A percentile compares a stretch with the other conserved stretches of the same genome.
phyloP scores from a whole-genome alignment of 1,140 invertebrate genomes.

The Neomicropteryx cornuta region DNA sequence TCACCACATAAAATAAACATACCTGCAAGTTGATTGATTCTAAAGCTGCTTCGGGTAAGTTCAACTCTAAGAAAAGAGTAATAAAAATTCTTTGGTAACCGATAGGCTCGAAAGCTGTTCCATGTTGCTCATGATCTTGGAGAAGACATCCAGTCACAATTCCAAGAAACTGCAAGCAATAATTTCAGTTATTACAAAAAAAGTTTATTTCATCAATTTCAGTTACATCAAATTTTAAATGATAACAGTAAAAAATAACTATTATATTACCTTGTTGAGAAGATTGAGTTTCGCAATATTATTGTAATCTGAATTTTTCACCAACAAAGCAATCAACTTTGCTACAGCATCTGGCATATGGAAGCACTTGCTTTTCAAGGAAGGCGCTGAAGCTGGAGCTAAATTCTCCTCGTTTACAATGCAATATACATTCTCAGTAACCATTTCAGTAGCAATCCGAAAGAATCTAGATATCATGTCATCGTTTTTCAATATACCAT shows the following conservation, averaged over 20 bases:
- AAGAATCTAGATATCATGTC: conserved; percentile 97
- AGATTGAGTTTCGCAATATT: conserved; percentile 93
- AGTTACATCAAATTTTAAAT: neutral
- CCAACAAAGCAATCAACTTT: conserved; percentile 83
- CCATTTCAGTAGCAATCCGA: conserved; percentile 91
- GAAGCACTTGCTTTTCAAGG: conserved; percentile 84
- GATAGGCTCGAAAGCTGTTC: conserved; percentile 88
- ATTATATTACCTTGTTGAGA: conserved; percentile 82
- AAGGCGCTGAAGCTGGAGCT: conserved; percentile 36
- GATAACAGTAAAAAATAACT: neutral
- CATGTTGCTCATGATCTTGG: conserved; percentile 85
- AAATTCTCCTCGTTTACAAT: conserved; percentile 43
- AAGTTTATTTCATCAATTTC: neutral
- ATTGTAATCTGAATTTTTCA: conserved; percentile 87
- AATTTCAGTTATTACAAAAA: neutral
- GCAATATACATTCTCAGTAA: conserved; percentile 89
- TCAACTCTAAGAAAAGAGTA: conserved; percentile 94
- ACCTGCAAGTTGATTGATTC: conserved; percentile 84
- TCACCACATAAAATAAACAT: too few species aligned
- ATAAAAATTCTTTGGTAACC: conserved; percentile 97
- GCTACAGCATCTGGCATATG: conserved; percentile 93
- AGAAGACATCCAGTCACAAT: conserved; percentile 91
- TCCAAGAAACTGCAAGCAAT: conserved; percentile 55
- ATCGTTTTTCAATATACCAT: conserved; percentile 94
- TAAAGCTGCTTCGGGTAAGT: conserved; percentile 82